phyloP scores from a whole-genome alignment of 2,113 vertebrate species.

The Morone saxatilis region DNA sequence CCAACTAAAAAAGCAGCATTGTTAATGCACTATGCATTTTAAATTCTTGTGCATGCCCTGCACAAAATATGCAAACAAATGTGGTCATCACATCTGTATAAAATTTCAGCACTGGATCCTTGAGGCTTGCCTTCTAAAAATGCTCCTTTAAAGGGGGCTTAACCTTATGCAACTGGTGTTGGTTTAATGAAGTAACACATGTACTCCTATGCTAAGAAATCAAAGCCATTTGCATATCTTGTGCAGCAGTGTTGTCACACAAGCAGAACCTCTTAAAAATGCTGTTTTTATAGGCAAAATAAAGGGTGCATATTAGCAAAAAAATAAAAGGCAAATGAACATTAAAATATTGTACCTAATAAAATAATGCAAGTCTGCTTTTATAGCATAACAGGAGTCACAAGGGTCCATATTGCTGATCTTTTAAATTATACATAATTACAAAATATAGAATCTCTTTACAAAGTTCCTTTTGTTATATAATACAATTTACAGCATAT shows the following conservation, averaged over 20 bases:
- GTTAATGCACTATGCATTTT: slow-evolving; percentile 78
- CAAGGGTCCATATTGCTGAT: slow-evolving; percentile 98
- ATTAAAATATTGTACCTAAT: slow-evolving; percentile 82
- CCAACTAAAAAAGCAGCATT: slow-evolving; percentile 81
- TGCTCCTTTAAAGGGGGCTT: slow-evolving; percentile 61
- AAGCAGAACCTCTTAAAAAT: slow-evolving; percentile 75
- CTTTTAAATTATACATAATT: slow-evolving; percentile 95
- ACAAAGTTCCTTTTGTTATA: slow-evolving; percentile 92
- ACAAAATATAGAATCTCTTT: slow-evolving; percentile 99
- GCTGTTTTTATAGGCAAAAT: slow-evolving; percentile 73
- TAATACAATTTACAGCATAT: slow-evolving; percentile 98
- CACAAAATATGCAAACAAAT: slow-evolving; percentile 81
- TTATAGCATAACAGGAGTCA: slow-evolving; percentile 85
- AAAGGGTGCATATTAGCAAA: slow-evolving; percentile 83
- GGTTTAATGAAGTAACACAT: slow-evolving; percentile 55
- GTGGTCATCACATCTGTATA: slow-evolving; percentile 53
- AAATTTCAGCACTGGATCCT: slow-evolving; percentile 55
- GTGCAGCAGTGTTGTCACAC: slow-evolving; percentile 81
- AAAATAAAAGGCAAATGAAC: slow-evolving; percentile 84
- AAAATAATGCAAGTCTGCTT: slow-evolving; percentile 86
- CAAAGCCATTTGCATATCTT: slow-evolving; percentile 83
- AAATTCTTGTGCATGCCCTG: slow-evolving; percentile 67
- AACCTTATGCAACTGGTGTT: slow-evolving; percentile 64
- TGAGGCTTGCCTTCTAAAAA: slow-evolving; percentile 50
- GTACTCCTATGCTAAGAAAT: slow-evolving; percentile 54